These are phyloP conservation scores for Nomada goodeniana DNA, from an alignment of 2,888 invertebrate species.

Conservation along the genomic window DNA sequence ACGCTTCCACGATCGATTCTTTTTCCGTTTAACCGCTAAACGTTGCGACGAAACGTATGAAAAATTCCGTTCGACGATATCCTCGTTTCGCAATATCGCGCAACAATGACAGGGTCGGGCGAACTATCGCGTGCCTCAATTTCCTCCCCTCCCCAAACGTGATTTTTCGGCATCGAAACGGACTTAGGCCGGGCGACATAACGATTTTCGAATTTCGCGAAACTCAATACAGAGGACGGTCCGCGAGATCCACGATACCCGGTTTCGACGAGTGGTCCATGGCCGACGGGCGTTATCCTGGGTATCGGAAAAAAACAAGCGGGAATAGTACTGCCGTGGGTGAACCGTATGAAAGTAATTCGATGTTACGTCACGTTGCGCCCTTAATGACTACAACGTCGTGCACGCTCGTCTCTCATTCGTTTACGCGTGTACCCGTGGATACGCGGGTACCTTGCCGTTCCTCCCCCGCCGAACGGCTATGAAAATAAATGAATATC, in stretches of 20 bases:
- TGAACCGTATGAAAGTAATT: constrained; percentile 41
- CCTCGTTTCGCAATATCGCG: too few relatives aligned
- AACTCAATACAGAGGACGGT: background rate
- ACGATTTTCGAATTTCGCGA: background rate
- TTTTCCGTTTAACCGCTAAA: too few relatives aligned
- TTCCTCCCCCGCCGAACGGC: constrained; percentile 5
- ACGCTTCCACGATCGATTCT: too few relatives aligned
- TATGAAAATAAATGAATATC: constrained; percentile 55
- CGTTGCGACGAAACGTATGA: too few relatives aligned
- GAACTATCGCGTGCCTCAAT: too few relatives aligned
- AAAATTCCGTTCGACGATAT: too few relatives aligned
- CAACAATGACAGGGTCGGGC: too few relatives aligned
- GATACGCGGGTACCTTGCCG: background rate
- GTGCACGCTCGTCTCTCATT: constrained; percentile 23
- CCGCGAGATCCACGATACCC: too few relatives aligned
- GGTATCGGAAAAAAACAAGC: constrained; percentile 23
- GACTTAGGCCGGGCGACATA: too few relatives aligned
- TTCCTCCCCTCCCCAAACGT: too few relatives aligned
- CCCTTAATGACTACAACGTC: constrained; percentile 27
- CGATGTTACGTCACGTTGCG: constrained; percentile 38
- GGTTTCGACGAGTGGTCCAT: background rate
- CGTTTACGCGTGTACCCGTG: constrained; percentile 37
- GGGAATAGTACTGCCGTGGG: background rate
- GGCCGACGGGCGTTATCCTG: background rate
- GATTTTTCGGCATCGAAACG: too few relatives aligned